Base-by-base conservation (phyloP, 2,113 vertebrate species). In the Chunga burmeisteri region DNA sequence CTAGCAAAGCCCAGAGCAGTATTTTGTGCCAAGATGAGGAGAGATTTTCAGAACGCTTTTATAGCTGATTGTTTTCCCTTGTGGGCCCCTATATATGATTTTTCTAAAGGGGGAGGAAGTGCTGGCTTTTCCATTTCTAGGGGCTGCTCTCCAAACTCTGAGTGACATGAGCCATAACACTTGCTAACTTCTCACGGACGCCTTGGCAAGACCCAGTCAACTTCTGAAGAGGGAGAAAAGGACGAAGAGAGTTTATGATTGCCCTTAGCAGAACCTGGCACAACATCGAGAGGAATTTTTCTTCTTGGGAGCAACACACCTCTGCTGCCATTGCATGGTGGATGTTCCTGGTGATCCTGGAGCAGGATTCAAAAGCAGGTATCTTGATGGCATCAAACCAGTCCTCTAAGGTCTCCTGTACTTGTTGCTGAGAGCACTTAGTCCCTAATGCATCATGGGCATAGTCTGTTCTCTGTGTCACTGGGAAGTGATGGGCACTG, bases 1-100 rank as follows among this genome's bases (percentile, higher is more conserved):
- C 82, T 78, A 70, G 88, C 71, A 86, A 93, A 95, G 84, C 12
- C 2, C 90, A 91, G 72, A 95, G 81, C 30, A 73, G 46, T 75
- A 38, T 72, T 88, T 85, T 81, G 67, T 96, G 93, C 94, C 70
- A 87, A 93, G 85, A 94, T 27, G 42, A 90, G 78, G 59, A 85
- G 53, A 91, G 38, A 34, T 80, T 88, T 86, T 80, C 67, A 85
- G 70, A 86, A 77, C 9, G 1, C 29, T 93, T 90, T 80, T 70
- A 55, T 50, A 94, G 53, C 25, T 94, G 8, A 0, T 29, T 49
- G 13, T 90, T 90, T 71, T 93, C 78, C n/a, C 74, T 77, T 0
- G 0, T 88, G 81, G 85, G n/a, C 30, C 49, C 40, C 71, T 75
- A 16, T 32, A n/a, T 67, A 38, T 56, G 77, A 65, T 77, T 68